Evolutionary conservation across 2,797 vertebrate genomes (phyloP).

Genomic region (Ibycter americanus): DNA sequence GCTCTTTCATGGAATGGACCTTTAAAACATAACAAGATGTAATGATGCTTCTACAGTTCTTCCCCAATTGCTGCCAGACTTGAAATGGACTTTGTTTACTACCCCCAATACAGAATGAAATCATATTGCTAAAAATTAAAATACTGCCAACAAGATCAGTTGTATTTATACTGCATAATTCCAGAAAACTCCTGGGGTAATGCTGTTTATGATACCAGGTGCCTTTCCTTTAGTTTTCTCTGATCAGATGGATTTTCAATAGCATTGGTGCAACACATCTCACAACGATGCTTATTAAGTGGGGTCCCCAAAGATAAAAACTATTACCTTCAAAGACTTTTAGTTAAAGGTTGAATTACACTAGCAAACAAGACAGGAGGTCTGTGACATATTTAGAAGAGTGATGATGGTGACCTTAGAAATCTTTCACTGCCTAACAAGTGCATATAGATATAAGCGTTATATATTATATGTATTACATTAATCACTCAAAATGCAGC

Average conservation of each 20-base stretch:
- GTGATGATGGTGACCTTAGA: background rate
- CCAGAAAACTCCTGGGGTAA: background rate
- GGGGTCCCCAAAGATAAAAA: background rate
- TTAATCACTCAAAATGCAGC: background rate
- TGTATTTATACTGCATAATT: background rate
- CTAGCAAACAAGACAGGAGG: background rate
- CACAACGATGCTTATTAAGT: background rate
- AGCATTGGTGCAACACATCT: background rate
- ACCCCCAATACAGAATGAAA: background rate
- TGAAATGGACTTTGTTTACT: background rate
- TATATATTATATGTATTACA: background rate
- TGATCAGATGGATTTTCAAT: background rate
- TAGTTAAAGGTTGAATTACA: background rate
- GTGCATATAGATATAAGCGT: background rate
- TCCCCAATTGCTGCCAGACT: background rate
- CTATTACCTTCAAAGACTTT: background rate
- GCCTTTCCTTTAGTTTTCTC: background rate
- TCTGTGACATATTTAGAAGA: background rate
- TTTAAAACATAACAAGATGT: background rate
- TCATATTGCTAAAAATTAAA: background rate
- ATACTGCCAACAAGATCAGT: background rate
- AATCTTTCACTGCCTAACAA: background rate
- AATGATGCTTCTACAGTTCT: background rate
- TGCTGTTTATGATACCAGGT: background rate
- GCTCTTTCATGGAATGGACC: background rate